Conservation (phyloP, 2,797 vertebrate genomes). For the Netta rufina region DNA sequence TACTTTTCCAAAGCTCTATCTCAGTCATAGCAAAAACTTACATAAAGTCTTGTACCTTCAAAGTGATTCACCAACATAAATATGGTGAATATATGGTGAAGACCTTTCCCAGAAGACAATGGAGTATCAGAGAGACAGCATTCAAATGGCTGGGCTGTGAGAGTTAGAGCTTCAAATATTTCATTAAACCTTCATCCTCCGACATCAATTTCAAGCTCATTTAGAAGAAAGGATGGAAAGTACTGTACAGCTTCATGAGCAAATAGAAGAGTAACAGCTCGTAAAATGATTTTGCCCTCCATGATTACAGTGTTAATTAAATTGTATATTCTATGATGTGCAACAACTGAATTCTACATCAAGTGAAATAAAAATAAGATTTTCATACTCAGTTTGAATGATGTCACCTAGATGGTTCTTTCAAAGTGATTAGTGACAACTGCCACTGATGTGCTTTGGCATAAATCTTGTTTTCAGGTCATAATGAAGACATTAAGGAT, state of each 20-base stretch:
- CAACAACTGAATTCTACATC: not conserved
- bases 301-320: slow-evolving; percentile 33
- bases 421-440: not conserved
- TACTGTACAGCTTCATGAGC: not conserved
- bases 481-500: not conserved
- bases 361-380: not conserved
- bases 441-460: not conserved
- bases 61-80: slow-evolving; percentile 27
- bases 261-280: not conserved
- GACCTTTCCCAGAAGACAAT: slow-evolving; percentile 12
- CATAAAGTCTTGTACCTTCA: slow-evolving; percentile 6
- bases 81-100: not conserved
- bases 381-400: not conserved
- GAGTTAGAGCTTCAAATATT: slow-evolving; percentile 16
- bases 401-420: not conserved
- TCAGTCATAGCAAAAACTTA: slow-evolving; percentile 21
- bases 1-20: not conserved
- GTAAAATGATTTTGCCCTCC: slow-evolving; percentile 1
- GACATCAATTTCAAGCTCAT: slow-evolving; percentile 10
- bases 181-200: slow-evolving; percentile 35
- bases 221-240: not conserved
- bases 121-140: slow-evolving; percentile 20
- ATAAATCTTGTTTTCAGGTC: not conserved
- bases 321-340: slow-evolving; percentile 7
- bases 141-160: slow-evolving; percentile 27